phyloP scores from a whole-genome alignment of 2,797 vertebrate genomes.

The Myotis daubentonii region DNA sequence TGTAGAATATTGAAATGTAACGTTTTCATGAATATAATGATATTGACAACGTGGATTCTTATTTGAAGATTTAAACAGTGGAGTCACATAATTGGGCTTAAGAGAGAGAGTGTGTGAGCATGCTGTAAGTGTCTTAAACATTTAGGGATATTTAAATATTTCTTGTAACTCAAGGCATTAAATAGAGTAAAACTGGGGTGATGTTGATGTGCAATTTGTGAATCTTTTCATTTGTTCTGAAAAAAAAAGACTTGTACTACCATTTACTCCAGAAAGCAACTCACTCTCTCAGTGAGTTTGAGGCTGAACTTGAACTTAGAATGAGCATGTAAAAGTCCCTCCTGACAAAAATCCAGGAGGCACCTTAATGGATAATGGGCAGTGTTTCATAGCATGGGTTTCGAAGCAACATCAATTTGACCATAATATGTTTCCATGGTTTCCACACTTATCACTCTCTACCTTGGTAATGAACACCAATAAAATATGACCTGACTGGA shows the following conservation, averaged over 20 bases:
- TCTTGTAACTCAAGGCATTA: background rate
- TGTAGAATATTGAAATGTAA: background rate
- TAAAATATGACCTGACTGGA: slow-evolving; percentile 79
- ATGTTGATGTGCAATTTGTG: background rate
- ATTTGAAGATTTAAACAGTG: slow-evolving; percentile 38
- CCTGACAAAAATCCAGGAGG: background rate
- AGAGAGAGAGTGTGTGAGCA: background rate
- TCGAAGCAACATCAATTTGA: slow-evolving; percentile 66
- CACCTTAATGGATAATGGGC: background rate
- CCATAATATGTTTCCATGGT: slow-evolving; percentile 71
- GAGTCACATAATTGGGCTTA: background rate
- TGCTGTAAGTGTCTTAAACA: background rate
- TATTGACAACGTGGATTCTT: background rate
- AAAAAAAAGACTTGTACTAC: background rate
- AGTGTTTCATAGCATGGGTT: slow-evolving; percentile 3
- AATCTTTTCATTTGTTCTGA: background rate
- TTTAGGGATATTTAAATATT: background rate
- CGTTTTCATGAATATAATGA: background rate
- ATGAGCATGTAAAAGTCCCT: background rate
- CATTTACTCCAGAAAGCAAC: background rate
- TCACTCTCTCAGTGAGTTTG: background rate
- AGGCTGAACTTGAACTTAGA: background rate
- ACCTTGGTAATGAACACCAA: slow-evolving; percentile 76
- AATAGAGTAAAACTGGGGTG: background rate
- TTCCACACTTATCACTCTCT: slow-evolving; percentile 71